Percentiles rank a stretch among this genome's conserved stretches.
phyloP scores from a whole-genome alignment of 2,113 vertebrate species.

The Myanophis thanlyinensis region DNA sequence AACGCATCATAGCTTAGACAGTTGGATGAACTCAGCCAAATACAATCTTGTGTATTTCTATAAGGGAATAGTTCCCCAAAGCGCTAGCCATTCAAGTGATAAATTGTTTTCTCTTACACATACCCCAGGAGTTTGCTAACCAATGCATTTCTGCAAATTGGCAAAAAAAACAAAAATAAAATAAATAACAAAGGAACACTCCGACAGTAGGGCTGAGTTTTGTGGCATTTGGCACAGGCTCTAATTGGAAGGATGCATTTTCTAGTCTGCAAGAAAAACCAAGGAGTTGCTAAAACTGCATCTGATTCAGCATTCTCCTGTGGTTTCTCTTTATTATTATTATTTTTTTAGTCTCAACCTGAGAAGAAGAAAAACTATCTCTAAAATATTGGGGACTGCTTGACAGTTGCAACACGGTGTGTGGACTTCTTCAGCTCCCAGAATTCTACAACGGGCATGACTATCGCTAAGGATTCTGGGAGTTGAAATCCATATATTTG shows the following conservation, averaged over 20 bases:
- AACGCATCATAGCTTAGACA: not conserved
- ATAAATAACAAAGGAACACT: constrained; percentile 46
- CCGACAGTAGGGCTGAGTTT: not conserved
- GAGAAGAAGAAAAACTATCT: not conserved
- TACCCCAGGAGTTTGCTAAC: constrained; percentile 54
- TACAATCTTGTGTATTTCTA: constrained; percentile 35
- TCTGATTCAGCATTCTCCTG: constrained; percentile 30
- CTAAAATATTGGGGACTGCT: not conserved
- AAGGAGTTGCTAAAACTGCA: constrained; percentile 37
- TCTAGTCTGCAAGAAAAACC: not conserved
- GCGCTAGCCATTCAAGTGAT: constrained; percentile 44
- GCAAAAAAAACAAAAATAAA: constrained; percentile 29
- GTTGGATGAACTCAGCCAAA: not conserved
- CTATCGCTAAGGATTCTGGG: not conserved
- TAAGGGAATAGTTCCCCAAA: constrained; percentile 45
- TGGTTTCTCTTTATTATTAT: constrained; percentile 34
- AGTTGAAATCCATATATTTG: not conserved
- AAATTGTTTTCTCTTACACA: constrained; percentile 39
- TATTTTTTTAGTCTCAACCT: not conserved
- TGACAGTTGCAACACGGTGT: not conserved
- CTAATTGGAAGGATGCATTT: not conserved
- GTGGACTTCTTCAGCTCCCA: not conserved
- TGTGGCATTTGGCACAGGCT: not conserved
- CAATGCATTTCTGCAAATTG: constrained; percentile 45
- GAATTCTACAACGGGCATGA: not conserved